Evolutionary conservation across 2,888 invertebrate species (phyloP), one percentile per base, ranked within the genome.

Genomic region (Drosophila mimetica): DNA sequence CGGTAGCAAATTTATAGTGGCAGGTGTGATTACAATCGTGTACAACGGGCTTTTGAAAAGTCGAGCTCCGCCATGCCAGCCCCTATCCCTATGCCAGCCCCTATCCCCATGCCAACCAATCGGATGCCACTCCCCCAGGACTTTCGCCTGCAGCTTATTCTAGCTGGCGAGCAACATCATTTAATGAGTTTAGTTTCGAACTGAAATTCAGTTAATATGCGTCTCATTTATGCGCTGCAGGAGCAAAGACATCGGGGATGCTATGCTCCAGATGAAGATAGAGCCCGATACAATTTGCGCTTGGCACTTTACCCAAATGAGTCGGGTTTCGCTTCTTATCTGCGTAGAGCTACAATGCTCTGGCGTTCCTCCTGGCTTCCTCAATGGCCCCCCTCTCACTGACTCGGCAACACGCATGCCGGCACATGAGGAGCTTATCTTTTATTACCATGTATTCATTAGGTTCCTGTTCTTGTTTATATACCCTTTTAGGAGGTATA

Each of bases 131-230:
- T 11, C 28, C 42, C n/a, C 22, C 13, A 13, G 51, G 77, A 76
- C 41, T 50, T 36, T n/a, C 52, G 22, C 36, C 30, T 14, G 30
- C 9, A 47, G 66, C 66, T 54, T 42, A 59, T 42, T 25, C 30
- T 41, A 22, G 55, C 22, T 50, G 59, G 61, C 42, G 32, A 60
- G 46, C 48, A 79, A 61, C 82, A 71, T 67, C 74, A 51, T 74
- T 88, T 80, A 84, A 84, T 84, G 83, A 86, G 82, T 86, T 84
- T 88, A 84, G 83, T 84, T 84, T 78, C 59, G 48, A 60, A 84
- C 86, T 88, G 70, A 79, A 84, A 73, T 84, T 77, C 74, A 75
- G 86, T 86, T 84, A 86, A 88, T 80, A 88, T 81, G 72, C 84
- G 75, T 70, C 71, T 74, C 65, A 70, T 66, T 66, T 70, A 50